These are phyloP conservation scores for Daubentonia madagascariensis DNA, from an alignment of 2,113 vertebrate species.

Conservation along the genomic window DNA sequence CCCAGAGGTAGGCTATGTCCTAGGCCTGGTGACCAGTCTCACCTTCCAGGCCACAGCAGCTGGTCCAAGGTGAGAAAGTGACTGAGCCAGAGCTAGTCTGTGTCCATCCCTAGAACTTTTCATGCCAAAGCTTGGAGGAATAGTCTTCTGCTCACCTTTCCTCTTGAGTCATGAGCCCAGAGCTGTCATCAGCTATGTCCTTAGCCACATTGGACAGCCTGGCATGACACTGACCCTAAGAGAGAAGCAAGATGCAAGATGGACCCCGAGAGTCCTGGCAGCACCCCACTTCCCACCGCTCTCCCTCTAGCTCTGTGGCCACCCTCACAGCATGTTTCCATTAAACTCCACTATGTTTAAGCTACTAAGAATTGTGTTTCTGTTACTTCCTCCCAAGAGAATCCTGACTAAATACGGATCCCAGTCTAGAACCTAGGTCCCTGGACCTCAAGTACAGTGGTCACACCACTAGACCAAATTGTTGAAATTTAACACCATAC, in stretches of 20 bases:
- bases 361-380: neutral
- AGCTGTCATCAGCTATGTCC: neutral
- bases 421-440: neutral
- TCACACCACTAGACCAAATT: neutral
- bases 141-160: neutral
- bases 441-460: neutral
- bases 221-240: neutral
- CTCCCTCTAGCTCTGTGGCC: no score
- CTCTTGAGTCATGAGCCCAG: neutral
- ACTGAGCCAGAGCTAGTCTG: neutral
- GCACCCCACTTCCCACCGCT: fast-evolving
- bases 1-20: neutral
- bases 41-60: neutral
- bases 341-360: neutral
- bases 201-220: neutral
- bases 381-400: neutral
- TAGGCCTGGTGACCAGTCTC: neutral
- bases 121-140: neutral
- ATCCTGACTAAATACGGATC: neutral
- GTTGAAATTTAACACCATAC: neutral
- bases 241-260: neutral
- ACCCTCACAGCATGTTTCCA: no score
- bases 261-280: neutral
- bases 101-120: neutral
- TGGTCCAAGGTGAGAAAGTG: neutral